A percentile compares a stretch with the other conserved stretches of the same genome.
These are phyloP conservation scores for Diplolepis rosae DNA, from an alignment of 2,888 invertebrate genomes.

Conservation along the genomic window DNA sequence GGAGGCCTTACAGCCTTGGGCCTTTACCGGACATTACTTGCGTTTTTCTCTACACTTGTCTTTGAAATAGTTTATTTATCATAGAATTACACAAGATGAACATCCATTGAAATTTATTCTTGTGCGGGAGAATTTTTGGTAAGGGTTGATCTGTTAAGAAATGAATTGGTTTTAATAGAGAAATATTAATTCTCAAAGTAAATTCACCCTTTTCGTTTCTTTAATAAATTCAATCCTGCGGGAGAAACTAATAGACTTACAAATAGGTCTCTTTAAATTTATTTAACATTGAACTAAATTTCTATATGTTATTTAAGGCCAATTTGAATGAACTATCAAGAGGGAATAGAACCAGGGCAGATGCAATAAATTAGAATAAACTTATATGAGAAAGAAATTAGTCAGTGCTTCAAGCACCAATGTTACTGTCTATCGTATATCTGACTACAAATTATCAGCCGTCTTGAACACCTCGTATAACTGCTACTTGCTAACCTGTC, in stretches of 20 bases:
- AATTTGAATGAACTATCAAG: neutral
- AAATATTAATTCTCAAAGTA: neutral
- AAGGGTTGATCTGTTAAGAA: neutral
- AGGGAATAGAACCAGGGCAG: neutral
- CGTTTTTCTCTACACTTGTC: slow-evolving; percentile 35
- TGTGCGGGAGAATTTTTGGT: neutral
- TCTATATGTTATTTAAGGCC: neutral
- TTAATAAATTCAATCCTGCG: neutral
- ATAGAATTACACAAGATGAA: neutral
- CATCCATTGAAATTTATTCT: slow-evolving; percentile 4
- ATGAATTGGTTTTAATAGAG: neutral
- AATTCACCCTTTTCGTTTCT: neutral
- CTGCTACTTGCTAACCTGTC: slow-evolving; percentile 55
- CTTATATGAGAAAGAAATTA: slow-evolving; percentile 71
- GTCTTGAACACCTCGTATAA: slow-evolving; percentile 61
- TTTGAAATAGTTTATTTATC: slow-evolving; percentile 14
- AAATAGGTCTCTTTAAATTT: no score
- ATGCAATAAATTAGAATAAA: slow-evolving; percentile 46
- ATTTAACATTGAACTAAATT: neutral
- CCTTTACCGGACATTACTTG: slow-evolving; percentile 53
- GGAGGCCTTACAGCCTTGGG: slow-evolving; percentile 58
- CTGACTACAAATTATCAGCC: slow-evolving; percentile 67
- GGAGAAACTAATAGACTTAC: neutral
- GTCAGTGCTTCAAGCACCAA: slow-evolving; percentile 53
- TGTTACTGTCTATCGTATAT: slow-evolving; percentile 65